A percentile compares a stretch with the other conserved stretches of the same genome.
phyloP scores from a whole-genome alignment of 1,140 invertebrate genomes.

The Melanaphis sacchari region DNA sequence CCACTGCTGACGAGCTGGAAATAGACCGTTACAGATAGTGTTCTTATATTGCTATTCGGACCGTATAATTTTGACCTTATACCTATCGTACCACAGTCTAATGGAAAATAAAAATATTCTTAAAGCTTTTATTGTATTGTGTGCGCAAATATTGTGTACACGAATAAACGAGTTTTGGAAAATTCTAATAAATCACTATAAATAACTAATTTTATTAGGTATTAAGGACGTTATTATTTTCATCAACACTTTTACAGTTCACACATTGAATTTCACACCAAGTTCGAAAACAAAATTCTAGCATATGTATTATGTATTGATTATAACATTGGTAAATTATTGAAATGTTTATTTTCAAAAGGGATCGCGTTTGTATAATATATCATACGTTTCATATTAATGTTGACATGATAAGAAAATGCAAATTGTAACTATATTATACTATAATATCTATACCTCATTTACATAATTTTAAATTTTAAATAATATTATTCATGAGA shows the following conservation, averaged over 20 bases:
- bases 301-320: no score
- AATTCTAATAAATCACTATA: not conserved
- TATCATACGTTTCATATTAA: not conserved
- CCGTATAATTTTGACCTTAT: conserved; percentile 21
- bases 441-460: not conserved
- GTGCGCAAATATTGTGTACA: not conserved
- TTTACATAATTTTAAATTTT: not conserved
- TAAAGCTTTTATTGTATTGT: not conserved
- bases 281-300: not conserved
- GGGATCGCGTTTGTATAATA: not conserved
- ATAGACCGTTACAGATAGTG: not conserved
- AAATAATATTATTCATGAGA: not conserved
- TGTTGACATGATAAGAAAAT: not conserved
- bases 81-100: not conserved
- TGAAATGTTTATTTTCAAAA: not conserved
- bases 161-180: not conserved
- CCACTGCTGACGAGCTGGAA: not conserved
- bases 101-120: not conserved
- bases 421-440: not conserved
- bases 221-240: not conserved
- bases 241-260: not conserved
- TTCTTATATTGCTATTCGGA: conserved; percentile 26
- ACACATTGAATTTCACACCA: not conserved
- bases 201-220: not conserved
- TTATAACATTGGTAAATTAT: not conserved